Evolutionary conservation across 2,113 vertebrate species (phyloP).

Genomic region (Odontesthes bonariensis): DNA sequence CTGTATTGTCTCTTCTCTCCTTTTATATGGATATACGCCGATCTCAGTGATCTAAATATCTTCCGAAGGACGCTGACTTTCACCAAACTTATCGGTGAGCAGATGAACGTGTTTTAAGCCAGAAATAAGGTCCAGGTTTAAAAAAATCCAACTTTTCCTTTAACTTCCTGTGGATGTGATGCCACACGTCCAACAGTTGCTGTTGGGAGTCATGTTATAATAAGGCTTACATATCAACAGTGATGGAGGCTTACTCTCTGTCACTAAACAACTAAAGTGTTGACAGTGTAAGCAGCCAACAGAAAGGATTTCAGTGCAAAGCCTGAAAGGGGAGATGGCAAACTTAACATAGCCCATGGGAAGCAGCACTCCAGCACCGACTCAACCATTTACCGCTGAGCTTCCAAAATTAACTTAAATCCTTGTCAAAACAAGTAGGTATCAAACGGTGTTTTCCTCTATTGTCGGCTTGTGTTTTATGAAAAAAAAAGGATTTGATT

Average conservation of each 20-base stretch:
- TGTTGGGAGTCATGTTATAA: slow-evolving; percentile 31
- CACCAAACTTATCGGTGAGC: too few species aligned
- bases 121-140: too few species aligned
- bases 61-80: too few species aligned
- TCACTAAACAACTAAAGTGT: slow-evolving; percentile 60
- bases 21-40: too few species aligned
- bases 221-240: slow-evolving; percentile 64
- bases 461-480: not conserved
- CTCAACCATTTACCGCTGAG: slow-evolving; percentile 9
- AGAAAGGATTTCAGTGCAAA: slow-evolving; percentile 39
- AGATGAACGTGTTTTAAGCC: too few species aligned
- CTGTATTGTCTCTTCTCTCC: too few species aligned
- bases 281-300: slow-evolving; percentile 66
- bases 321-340: slow-evolving; percentile 11
- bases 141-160: too few species aligned
- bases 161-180: not conserved
- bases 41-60: too few species aligned
- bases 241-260: slow-evolving; percentile 27
- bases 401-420: not conserved
- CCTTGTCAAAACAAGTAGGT: slow-evolving; percentile 3
- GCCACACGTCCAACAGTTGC: not conserved
- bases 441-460: slow-evolving; percentile 7
- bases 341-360: slow-evolving; percentile 53
- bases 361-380: slow-evolving; percentile 25
- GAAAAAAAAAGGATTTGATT: not conserved